phyloP scores from a whole-genome alignment of 2,113 vertebrate genomes.

The Azemiops feae region DNA sequence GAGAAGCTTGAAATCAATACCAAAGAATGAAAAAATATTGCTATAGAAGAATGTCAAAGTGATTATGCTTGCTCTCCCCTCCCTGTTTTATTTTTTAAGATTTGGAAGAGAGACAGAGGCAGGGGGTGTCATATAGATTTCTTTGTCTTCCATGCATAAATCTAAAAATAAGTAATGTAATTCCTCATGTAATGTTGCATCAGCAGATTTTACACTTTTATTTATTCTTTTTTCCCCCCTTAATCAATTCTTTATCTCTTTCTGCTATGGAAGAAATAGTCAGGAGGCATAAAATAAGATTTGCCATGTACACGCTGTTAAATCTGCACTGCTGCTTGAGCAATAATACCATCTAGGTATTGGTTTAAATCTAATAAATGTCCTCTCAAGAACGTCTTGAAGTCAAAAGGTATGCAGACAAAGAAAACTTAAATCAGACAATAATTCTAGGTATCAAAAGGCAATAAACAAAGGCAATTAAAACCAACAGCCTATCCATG shows the following conservation, averaged over 20 bases:
- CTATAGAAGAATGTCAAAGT: conserved; percentile 56
- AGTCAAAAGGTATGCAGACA: conserved; percentile 29
- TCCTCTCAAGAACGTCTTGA: conserved; percentile 25
- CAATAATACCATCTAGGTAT: conserved; percentile 30
- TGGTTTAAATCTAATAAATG: conserved; percentile 47
- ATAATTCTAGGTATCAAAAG: conserved; percentile 24
- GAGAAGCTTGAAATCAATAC: conserved; percentile 70
- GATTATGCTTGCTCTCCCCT: conserved; percentile 36
- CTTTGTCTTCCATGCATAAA: conserved; percentile 67
- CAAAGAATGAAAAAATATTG: conserved; percentile 53
- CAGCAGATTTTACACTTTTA: conserved; percentile 67
- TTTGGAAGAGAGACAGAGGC: conserved; percentile 45
- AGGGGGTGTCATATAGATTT: conserved; percentile 62
- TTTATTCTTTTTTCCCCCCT: conserved; percentile 65
- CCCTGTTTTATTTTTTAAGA: conserved; percentile 10
- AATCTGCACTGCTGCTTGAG: conserved; percentile 30
- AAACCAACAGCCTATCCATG: background rate
- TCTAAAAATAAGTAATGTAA: conserved; percentile 61
- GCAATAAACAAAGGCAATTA: conserved; percentile 25
- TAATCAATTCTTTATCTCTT: conserved; percentile 52
- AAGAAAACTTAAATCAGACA: conserved; percentile 11
- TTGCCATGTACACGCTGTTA: background rate
- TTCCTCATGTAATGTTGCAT: conserved; percentile 54
- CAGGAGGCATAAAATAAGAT: conserved; percentile 29
- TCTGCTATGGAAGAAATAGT: conserved; percentile 33